Conservation (phyloP, 2,888 invertebrate species). For the Cataglyphis altisquamis region DNA sequence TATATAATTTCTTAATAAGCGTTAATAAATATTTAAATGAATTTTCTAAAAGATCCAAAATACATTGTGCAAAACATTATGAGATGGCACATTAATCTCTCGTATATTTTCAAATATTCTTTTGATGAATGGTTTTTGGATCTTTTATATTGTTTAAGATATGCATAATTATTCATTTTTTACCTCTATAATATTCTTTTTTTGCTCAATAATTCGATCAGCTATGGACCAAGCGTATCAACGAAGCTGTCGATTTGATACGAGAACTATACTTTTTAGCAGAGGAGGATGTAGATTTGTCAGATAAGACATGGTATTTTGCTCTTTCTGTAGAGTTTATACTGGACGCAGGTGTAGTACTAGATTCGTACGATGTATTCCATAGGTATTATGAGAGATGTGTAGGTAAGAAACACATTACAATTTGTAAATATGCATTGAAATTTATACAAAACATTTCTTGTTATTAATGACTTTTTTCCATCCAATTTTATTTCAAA, state of each 20-base stretch:
- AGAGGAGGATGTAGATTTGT: conserved; percentile 79
- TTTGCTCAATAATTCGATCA: conserved; percentile 35
- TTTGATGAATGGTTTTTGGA: not conserved
- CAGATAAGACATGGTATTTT: conserved; percentile 87
- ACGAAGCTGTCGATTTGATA: conserved; percentile 87
- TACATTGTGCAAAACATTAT: not conserved
- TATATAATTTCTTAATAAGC: conserved; percentile 5
- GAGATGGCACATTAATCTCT: not conserved
- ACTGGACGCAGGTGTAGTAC: conserved; percentile 88
- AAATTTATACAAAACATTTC: not conserved
- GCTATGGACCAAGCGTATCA: conserved; percentile 85
- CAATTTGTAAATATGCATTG: not conserved
- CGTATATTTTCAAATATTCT: not conserved
- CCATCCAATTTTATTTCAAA: not conserved
- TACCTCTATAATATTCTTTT: not conserved
- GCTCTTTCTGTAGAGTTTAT: conserved; percentile 88
- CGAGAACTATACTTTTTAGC: conserved; percentile 82
- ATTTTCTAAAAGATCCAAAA: not conserved
- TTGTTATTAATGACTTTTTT: conserved; percentile 4
- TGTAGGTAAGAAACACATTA: conserved; percentile 57
- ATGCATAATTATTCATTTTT: not conserved
- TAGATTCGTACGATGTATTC: conserved; percentile 87
- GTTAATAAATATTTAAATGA: not conserved
- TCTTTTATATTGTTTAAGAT: not conserved
- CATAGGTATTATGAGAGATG: conserved; percentile 85